A percentile compares a stretch with the other conserved stretches of the same genome.
Evolutionary conservation across 1,140 invertebrate species (phyloP).

Genomic region (Contarinia nasturtii): DNA sequence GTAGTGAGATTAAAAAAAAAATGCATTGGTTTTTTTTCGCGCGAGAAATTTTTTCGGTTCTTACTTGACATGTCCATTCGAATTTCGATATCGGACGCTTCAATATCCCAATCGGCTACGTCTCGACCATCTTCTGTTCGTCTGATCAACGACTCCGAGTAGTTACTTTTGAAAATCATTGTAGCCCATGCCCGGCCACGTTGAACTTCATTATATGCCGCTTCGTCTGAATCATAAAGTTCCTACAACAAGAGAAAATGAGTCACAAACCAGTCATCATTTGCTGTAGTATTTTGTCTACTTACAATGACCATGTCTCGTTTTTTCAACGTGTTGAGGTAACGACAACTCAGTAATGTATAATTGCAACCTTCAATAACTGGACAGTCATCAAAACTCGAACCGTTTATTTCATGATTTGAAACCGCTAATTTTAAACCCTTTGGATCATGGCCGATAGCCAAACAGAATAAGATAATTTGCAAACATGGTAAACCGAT

Average conservation of each 20-base stretch:
- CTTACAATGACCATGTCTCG: constrained; percentile 38
- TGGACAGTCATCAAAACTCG: constrained; percentile 28
- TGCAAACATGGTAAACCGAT: constrained; percentile 80
- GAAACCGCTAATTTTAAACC: constrained; percentile 68
- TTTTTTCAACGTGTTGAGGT: constrained; percentile 44
- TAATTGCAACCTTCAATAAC: constrained; percentile 39
- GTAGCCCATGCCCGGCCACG: constrained; percentile 65
- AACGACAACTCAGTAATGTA: constrained; percentile 53
- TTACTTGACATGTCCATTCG: constrained; percentile 83
- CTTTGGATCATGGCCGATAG: constrained; percentile 77
- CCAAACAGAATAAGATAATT: constrained; percentile 84
- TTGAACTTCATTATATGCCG: constrained; percentile 46
- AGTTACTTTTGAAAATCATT: constrained; percentile 64
- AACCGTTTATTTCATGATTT: constrained; percentile 54
- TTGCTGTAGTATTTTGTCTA: constrained; percentile 7
- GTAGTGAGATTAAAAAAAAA: constrained; percentile 13
- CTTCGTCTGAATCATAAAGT: constrained; percentile 27
- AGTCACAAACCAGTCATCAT: constrained; percentile 9
- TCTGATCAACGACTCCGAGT: constrained; percentile 51
- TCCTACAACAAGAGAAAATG: constrained; percentile 20
- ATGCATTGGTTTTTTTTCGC: constrained; percentile 1
- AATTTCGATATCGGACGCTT: constrained; percentile 51
- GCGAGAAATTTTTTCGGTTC: constrained; percentile 12
- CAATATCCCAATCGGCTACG: constrained; percentile 44
- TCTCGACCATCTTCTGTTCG: constrained; percentile 47